Evolutionary conservation across 2,888 invertebrate genomes (phyloP), one percentile per base, ranked within the genome.

Genomic region (Eupithecia exiguata): DNA sequence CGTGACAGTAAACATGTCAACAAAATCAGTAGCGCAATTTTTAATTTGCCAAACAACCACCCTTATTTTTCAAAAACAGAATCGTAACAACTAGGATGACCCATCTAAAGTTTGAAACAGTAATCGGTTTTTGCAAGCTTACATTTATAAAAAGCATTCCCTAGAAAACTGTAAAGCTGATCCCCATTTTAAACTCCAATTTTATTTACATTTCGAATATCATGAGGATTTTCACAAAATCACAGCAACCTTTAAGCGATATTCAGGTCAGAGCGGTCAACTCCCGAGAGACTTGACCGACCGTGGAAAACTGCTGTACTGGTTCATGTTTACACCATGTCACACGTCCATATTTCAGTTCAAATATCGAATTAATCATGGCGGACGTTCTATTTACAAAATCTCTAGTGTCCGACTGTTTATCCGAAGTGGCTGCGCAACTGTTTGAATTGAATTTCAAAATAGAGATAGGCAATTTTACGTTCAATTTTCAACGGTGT

Each of bases 301-400:
- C 53, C 58, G 35, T 25, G 21, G 66, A 35, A 53, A 40, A 12
- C 40, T 12, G 36, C 21, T n/a, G 21, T 66, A 65, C 43, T 69
- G 71, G 69, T 72, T 30, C 30, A 30, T 66, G 66, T 66, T 66
- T 66, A 66, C 63, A 65, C 66, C 43, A 62, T 62, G 66, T 38
- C 63, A 40, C 66, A 66, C 46, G 70, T 63, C 61, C 74, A 74
- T 77, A 77, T 74, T 77, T 77, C 74, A 77, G 49, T 49, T 74
- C 71, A 65, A 74, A 72, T 72, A 70, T 70, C 68, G 68, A 72
- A 74, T 74, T 77, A 72, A 77, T 77, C 76, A 77, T 74, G 70
- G 69, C 61, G 66, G 66, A 58, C 68, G 72, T 75, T 75, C 75
- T 75, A 75, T 75, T 75, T 75, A 71, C 72, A 75, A 75, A 75